Percentiles rank a stretch among this genome's conserved stretches.
phyloP scores from a whole-genome alignment of 2,888 invertebrate genomes.

The Sialis lutaria region DNA sequence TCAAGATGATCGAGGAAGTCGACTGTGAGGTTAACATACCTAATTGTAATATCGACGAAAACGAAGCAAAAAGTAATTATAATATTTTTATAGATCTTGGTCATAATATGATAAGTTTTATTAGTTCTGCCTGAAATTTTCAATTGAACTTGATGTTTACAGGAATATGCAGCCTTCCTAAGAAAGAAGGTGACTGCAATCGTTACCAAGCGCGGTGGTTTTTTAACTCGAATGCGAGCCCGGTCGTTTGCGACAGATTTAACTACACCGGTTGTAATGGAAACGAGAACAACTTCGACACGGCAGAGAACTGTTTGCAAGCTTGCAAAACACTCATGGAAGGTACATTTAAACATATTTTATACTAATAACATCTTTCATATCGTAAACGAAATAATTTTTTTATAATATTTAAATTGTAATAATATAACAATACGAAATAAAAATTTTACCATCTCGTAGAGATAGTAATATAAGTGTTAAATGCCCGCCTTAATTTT shows the following conservation, averaged over 20 bases:
- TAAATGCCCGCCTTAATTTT: no score
- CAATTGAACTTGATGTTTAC: neutral
- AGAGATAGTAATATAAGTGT: no score
- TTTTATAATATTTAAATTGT: no score
- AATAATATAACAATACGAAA: no score
- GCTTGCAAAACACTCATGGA: slow-evolving; percentile 34
- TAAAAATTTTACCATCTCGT: no score
- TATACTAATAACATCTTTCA: no score
- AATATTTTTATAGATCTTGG: neutral
- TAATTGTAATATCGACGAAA: slow-evolving; percentile 14
- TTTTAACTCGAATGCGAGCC: slow-evolving; percentile 43
- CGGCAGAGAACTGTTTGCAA: slow-evolving; percentile 47
- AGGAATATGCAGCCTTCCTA: slow-evolving; percentile 44
- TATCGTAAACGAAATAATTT: no score
- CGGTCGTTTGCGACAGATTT: slow-evolving; percentile 61
- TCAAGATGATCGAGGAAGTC: slow-evolving; percentile 31
- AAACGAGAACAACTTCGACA: slow-evolving; percentile 74
- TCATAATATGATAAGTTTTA: no score
- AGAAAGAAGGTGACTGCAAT: slow-evolving; percentile 52
- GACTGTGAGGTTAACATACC: slow-evolving; percentile 24
- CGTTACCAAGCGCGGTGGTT: slow-evolving; percentile 70
- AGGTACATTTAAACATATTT: no score
- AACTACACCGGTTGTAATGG: slow-evolving; percentile 79
- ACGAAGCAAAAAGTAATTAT: neutral
- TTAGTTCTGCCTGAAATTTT: neutral